Conservation (phyloP, 2,888 invertebrate species). For the Cheilosia vernalis region DNA sequence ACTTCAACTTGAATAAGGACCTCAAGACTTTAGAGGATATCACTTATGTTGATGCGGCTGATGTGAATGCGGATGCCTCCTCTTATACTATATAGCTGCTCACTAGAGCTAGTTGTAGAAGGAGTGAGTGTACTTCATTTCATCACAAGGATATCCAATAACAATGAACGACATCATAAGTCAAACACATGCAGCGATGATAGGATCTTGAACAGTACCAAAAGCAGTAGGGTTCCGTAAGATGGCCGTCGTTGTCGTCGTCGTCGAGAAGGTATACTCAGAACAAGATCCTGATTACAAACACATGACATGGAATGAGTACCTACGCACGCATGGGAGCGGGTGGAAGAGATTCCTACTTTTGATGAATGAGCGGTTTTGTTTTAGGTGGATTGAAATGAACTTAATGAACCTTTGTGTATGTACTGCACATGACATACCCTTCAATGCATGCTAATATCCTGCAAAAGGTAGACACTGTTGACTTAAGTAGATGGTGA, state of each 20-base stretch:
- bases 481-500: slow-evolving; percentile 13
- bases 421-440: slow-evolving; percentile 48
- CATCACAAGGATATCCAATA: slow-evolving; percentile 74
- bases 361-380: slow-evolving; percentile 43
- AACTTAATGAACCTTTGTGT: slow-evolving; percentile 63
- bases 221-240: slow-evolving; percentile 47
- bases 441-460: not conserved
- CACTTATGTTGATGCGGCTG: slow-evolving; percentile 65
- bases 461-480: slow-evolving; percentile 14
- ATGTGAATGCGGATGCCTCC: slow-evolving; percentile 34
- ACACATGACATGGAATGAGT: not conserved
- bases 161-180: slow-evolving; percentile 73
- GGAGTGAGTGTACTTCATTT: slow-evolving; percentile 62
- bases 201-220: slow-evolving; percentile 56
- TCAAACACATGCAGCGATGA: slow-evolving; percentile 70
- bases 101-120: not conserved
- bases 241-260: slow-evolving; percentile 24
- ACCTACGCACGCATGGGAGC: not conserved
- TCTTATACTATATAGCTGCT: not conserved
- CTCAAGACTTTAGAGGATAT: slow-evolving; percentile 53
- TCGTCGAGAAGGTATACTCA: slow-evolving; percentile 9
- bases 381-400: slow-evolving; percentile 59
- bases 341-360: slow-evolving; percentile 37
- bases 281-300: slow-evolving; percentile 58
- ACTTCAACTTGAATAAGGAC: slow-evolving; percentile 61